Conservation (phyloP, 2,797 vertebrate species). For the Mus spretus region DNA sequence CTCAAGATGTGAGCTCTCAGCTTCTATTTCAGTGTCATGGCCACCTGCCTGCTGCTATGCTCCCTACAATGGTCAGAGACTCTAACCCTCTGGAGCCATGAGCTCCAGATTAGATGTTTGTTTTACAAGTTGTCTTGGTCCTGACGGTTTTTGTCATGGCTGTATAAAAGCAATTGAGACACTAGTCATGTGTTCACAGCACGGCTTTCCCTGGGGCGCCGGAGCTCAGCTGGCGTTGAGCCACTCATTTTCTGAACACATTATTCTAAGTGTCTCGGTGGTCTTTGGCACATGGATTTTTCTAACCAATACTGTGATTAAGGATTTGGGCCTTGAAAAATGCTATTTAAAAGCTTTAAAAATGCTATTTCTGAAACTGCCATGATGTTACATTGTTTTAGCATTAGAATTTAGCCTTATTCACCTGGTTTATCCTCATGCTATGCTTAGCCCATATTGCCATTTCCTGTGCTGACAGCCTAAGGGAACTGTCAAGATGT, state of each 20-base stretch:
- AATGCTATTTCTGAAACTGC: neutral
- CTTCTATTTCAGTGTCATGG: neutral
- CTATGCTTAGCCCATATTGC: accelerated
- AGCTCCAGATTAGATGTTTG: neutral
- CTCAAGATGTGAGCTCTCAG: neutral
- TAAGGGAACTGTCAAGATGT: neutral
- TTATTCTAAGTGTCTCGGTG: neutral
- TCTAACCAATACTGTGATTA: neutral
- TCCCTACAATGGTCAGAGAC: neutral
- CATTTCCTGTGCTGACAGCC: neutral
- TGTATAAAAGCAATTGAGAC: neutral
- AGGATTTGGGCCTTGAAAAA: conserved; percentile 45
- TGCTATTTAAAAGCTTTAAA: neutral
- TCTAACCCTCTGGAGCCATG: neutral
- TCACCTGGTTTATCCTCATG: neutral
- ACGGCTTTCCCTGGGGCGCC: neutral
- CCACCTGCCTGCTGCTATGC: neutral
- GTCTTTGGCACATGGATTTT: neutral
- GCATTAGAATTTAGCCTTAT: neutral
- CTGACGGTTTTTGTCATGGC: neutral
- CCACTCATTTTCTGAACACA: neutral
- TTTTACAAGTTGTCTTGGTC: neutral
- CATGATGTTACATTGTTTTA: neutral
- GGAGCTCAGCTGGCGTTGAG: neutral
- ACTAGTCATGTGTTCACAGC: neutral